phyloP scores from a whole-genome alignment of 1,140 invertebrate species.

The Nylanderia fulva region DNA sequence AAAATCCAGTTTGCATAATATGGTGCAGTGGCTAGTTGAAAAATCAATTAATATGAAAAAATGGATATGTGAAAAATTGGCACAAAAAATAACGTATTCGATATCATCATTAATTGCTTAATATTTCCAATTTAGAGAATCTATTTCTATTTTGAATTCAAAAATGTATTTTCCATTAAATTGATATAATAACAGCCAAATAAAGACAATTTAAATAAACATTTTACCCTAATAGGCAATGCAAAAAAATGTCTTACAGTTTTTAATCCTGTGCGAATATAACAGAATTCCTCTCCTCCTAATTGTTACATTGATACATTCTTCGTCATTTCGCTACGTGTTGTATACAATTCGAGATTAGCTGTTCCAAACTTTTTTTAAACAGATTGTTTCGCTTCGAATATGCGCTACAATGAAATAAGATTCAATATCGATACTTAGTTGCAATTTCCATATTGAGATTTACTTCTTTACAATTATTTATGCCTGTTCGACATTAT shows the following conservation, averaged over 20 bases:
- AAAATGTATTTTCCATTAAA: not conserved
- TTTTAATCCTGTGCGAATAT: not conserved
- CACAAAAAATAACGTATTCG: constrained; percentile 58
- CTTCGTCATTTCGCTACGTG: constrained; percentile 11
- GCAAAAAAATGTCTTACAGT: not conserved
- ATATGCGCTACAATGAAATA: constrained; percentile 68
- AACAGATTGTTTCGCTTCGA: constrained; percentile 32
- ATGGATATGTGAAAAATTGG: constrained; percentile 64
- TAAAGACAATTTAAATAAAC: no score
- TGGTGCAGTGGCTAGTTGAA: not conserved
- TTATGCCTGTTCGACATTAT: constrained; percentile 63
- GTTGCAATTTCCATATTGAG: constrained; percentile 70
- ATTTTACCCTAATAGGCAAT: no score
- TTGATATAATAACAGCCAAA: not conserved
- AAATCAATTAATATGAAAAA: constrained; percentile 1
- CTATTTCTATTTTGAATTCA: not conserved
- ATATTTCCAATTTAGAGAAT: not conserved
- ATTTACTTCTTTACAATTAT: constrained; percentile 78
- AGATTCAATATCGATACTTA: constrained; percentile 45
- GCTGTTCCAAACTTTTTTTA: constrained; percentile 53
- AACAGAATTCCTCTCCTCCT: constrained; percentile 27
- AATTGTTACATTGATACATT: no score
- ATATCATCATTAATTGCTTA: constrained; percentile 5
- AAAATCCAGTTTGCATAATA: not conserved
- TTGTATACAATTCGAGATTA: not conserved